phyloP scores from a whole-genome alignment of 2,797 vertebrate species.

The Mus minutoides region DNA sequence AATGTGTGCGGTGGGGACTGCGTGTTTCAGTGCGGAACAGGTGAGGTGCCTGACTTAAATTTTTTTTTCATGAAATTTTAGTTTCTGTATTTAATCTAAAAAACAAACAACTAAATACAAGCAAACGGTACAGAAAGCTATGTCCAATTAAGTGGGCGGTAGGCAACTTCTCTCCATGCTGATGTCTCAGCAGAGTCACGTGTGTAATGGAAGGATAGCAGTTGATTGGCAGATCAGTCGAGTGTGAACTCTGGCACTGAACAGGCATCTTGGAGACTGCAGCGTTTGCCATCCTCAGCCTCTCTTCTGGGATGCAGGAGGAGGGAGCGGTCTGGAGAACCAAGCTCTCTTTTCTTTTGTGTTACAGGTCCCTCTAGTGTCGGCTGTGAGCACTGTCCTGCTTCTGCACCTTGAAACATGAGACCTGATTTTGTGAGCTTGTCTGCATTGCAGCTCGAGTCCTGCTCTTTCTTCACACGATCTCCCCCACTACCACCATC shows the following conservation, averaged over 20 bases:
- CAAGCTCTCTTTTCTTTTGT: background rate
- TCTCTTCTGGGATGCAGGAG: background rate
- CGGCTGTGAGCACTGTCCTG: constrained; percentile 52
- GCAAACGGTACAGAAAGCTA: background rate
- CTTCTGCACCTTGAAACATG: background rate
- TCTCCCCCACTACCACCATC: background rate
- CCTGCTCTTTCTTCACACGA: background rate
- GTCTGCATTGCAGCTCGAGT: background rate
- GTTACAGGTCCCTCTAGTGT: constrained; percentile 84
- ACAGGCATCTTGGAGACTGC: background rate
- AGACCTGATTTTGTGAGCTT: background rate
- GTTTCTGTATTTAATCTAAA: constrained; percentile 13
- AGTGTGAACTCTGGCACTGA: background rate
- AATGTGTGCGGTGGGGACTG: background rate
- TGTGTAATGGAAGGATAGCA: background rate
- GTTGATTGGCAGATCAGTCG: background rate
- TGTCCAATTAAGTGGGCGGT: background rate
- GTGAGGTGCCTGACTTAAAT: background rate
- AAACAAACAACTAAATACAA: background rate
- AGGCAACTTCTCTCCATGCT: background rate
- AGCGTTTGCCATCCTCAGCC: background rate
- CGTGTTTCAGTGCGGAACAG: background rate
- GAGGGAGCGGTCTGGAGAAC: background rate
- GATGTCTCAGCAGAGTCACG: background rate
- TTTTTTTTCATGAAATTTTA: background rate